Conservation (phyloP, 2,113 vertebrate genomes). For the Cervus canadensis region DNA sequence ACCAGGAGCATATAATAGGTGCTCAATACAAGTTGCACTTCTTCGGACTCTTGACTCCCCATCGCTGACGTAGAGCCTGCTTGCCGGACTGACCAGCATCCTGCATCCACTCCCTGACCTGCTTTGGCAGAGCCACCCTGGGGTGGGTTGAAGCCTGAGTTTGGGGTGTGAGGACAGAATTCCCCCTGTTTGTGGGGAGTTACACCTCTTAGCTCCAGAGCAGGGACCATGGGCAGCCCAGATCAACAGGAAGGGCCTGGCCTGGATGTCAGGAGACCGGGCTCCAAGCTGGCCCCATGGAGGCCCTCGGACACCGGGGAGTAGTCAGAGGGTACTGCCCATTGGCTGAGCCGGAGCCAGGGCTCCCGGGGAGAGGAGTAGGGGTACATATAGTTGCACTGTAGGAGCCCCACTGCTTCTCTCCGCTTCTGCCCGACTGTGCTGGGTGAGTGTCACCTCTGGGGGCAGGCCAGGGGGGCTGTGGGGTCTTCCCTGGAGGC, state of each 20-base stretch:
- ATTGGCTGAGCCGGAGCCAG: neutral
- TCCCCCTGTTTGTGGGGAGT: neutral
- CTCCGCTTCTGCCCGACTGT: neutral
- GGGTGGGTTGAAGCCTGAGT: neutral
- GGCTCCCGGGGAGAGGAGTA: neutral
- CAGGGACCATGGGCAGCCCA: neutral
- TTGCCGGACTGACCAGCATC: neutral
- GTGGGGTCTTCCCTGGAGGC: neutral
- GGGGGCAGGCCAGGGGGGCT: neutral
- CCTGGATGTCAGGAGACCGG: neutral
- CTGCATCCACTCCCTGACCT: neutral
- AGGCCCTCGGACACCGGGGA: neutral
- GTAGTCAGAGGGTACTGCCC: neutral
- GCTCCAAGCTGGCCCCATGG: neutral
- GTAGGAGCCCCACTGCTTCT: neutral
- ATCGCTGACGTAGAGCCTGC: neutral
- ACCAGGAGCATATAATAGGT: neutral
- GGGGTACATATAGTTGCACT: neutral
- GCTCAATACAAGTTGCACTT: neutral
- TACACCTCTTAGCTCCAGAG: neutral
- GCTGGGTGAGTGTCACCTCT: neutral
- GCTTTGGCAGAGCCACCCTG: neutral
- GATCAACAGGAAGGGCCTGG: neutral
- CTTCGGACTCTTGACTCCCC: neutral
- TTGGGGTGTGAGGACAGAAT: neutral